A percentile compares a stretch with the other conserved stretches of the same genome.
These are phyloP conservation scores for Eumaeus atala DNA, from an alignment of 1,140 invertebrate genomes.

Conservation along the genomic window DNA sequence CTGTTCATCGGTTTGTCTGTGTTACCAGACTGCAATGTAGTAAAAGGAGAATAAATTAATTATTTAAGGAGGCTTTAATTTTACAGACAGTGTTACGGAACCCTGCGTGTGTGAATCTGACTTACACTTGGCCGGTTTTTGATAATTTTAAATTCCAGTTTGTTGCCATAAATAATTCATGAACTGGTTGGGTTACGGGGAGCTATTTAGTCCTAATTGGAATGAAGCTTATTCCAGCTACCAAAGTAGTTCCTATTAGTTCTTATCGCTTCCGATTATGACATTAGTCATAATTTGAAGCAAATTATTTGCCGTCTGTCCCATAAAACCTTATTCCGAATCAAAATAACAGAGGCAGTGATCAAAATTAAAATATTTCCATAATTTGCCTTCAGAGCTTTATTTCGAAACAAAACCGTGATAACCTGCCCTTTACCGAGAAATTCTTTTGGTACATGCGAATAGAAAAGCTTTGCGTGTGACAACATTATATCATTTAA, in stretches of 20 bases:
- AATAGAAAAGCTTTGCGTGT: constrained; percentile 15
- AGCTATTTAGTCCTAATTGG: constrained; percentile 4
- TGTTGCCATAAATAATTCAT: background rate
- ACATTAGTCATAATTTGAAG: constrained; percentile 2
- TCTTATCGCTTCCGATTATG: background rate
- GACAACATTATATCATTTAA: background rate
- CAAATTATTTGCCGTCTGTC: background rate
- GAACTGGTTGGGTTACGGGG: background rate
- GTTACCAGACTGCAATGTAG: too few species aligned
- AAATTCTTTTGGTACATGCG: constrained; percentile 31
- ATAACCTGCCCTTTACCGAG: constrained; percentile 38
- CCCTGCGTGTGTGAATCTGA: too few species aligned
- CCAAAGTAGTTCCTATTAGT: background rate
- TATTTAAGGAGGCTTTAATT: too few species aligned
- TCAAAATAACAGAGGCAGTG: constrained; percentile 14
- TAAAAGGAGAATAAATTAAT: too few species aligned
- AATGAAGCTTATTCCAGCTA: background rate
- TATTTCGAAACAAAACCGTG: constrained; percentile 31
- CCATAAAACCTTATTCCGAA: constrained; percentile 19
- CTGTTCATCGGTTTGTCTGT: too few species aligned
- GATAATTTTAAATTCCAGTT: too few species aligned
- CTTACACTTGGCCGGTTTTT: too few species aligned
- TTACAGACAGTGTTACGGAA: too few species aligned
- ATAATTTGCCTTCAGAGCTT: constrained; percentile 32
- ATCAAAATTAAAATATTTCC: constrained; percentile 38